phyloP scores from a whole-genome alignment of 2,888 invertebrate genomes.

The Bimastos eiseni region DNA sequence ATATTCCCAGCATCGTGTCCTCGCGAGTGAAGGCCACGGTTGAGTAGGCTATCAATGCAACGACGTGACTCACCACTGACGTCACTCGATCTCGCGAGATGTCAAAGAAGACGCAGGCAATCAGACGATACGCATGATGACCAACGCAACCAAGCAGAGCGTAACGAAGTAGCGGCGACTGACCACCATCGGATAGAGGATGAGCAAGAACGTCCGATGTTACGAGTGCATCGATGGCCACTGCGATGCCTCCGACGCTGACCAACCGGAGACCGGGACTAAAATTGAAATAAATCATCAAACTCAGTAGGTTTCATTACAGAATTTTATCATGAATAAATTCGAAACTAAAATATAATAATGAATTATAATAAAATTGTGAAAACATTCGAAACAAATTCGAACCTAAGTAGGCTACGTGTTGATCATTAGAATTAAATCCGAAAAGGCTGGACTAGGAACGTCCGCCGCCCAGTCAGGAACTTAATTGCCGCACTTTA shows the following conservation, averaged over 20 bases:
- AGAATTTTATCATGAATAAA: background rate
- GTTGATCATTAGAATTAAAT: too few species aligned
- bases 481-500: too few species aligned
- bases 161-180: conserved; percentile 8
- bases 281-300: background rate
- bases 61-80: background rate
- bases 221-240: background rate
- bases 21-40: conserved; percentile 5
- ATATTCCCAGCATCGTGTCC: background rate
- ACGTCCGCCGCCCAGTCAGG: too few species aligned
- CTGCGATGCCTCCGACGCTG: conserved; percentile 5
- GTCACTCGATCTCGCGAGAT: background rate
- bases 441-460: too few species aligned
- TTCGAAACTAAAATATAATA: background rate
- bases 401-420: too few species aligned
- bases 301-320: background rate
- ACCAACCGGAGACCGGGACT: background rate
- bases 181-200: background rate
- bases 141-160: background rate
- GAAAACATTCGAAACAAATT: background rate
- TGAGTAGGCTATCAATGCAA: background rate
- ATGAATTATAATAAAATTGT: background rate
- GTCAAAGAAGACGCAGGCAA: background rate
- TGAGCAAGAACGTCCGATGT: background rate
- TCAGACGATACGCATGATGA: background rate